These are phyloP conservation scores for Oscheius myriophilus DNA, from an alignment of 2,888 invertebrate genomes.

Conservation along the genomic window DNA sequence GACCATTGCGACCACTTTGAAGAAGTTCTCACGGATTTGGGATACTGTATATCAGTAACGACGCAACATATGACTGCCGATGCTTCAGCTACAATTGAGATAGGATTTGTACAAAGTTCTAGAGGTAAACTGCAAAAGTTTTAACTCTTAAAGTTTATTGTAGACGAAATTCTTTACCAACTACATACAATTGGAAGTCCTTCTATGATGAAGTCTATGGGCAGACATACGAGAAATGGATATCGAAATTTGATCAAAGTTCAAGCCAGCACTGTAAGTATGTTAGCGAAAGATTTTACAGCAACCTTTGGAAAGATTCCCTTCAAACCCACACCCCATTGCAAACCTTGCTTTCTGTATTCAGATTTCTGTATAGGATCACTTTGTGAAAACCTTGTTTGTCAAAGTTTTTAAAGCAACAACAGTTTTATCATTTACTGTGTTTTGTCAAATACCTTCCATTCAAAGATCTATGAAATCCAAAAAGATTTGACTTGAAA, in stretches of 20 bases:
- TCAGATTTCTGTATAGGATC: too few relatives aligned
- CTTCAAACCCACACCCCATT: too few relatives aligned
- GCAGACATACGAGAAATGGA: conserved; percentile 8
- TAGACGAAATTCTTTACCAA: conserved; percentile 8
- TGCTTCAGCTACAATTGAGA: conserved; percentile 8
- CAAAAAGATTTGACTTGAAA: too few relatives aligned
- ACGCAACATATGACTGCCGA: conserved; percentile 10
- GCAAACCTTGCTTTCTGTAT: too few relatives aligned
- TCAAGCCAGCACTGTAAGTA: conserved; percentile 11
- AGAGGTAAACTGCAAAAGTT: conserved; percentile 18
- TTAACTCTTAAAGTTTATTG: neutral
- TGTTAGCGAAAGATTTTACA: neutral
- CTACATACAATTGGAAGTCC: neutral
- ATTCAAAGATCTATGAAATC: too few relatives aligned
- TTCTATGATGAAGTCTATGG: conserved; percentile 13
- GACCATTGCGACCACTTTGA: conserved; percentile 24
- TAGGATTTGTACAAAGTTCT: conserved; percentile 23
- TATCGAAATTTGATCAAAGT: neutral
- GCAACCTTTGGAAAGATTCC: too few relatives aligned
- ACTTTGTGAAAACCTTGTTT: too few relatives aligned
- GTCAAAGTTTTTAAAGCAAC: too few relatives aligned
- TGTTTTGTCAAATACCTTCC: too few relatives aligned
- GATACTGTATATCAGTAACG: conserved; percentile 28
- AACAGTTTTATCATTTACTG: too few relatives aligned
- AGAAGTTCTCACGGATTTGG: conserved; percentile 30